These are phyloP conservation scores for Toxotes chatareus DNA, from an alignment of 2,113 vertebrate genomes.

Conservation along the genomic window DNA sequence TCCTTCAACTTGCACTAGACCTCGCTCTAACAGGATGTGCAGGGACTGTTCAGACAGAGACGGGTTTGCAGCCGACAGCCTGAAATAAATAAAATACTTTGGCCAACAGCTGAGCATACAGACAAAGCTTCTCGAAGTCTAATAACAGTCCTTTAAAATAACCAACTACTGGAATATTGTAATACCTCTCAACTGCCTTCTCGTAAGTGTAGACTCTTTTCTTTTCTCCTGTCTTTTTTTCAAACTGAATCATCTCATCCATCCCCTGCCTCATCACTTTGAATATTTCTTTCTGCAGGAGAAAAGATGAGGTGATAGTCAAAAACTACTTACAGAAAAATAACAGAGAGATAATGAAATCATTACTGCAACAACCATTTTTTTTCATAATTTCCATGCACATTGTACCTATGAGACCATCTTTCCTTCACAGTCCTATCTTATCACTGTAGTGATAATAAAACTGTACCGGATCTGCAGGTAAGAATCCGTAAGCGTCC, in stretches of 20 bases:
- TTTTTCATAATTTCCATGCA: too few relatives aligned
- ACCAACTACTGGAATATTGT: neutral
- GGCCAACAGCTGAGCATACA: neutral
- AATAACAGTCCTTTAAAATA: neutral
- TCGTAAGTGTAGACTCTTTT: slow-evolving; percentile 76
- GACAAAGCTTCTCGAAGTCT: neutral
- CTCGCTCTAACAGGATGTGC: slow-evolving; percentile 86
- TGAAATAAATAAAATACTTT: slow-evolving; percentile 63
- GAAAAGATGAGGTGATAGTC: too few relatives aligned
- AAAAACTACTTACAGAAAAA: too few relatives aligned
- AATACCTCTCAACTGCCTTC: slow-evolving; percentile 81
- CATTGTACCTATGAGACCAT: neutral
- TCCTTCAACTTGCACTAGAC: slow-evolving; percentile 79
- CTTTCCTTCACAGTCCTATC: neutral
- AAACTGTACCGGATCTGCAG: neutral
- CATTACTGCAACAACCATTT: neutral
- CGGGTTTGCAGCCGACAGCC: slow-evolving; percentile 82
- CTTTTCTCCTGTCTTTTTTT: slow-evolving; percentile 70
- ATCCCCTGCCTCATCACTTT: slow-evolving; percentile 69
- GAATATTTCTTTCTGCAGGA: slow-evolving; percentile 57
- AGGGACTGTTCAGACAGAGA: slow-evolving; percentile 81
- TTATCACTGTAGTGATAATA: neutral
- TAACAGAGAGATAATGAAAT: neutral
- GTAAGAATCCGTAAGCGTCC: neutral
- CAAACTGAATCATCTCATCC: slow-evolving; percentile 78